A percentile compares a stretch with the other conserved stretches of the same genome.
phyloP scores from a whole-genome alignment of 2,113 vertebrate species.

The Lophotis ruficrista region DNA sequence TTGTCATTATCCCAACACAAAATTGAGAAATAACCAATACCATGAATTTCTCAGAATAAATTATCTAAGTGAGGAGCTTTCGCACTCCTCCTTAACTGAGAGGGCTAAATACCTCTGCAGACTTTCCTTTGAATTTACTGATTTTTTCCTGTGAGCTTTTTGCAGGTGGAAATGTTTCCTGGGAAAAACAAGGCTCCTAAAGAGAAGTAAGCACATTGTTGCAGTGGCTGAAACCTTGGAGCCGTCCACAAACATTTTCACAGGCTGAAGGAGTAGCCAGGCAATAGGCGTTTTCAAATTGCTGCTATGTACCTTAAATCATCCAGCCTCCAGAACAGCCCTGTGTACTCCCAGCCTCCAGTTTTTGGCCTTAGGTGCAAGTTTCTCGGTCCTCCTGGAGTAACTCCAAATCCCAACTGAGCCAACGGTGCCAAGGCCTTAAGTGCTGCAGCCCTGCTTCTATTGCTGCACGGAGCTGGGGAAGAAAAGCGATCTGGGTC shows the following conservation, averaged over 20 bases:
- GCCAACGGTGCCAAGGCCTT: slow-evolving; percentile 27
- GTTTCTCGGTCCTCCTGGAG: slow-evolving; percentile 49
- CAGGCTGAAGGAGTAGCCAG: not conserved
- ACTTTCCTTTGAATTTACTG: not conserved
- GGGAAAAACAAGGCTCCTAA: not conserved
- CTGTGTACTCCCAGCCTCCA: not conserved
- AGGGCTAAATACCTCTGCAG: not conserved
- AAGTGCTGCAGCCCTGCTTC: slow-evolving; percentile 58
- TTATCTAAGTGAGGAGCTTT: not conserved
- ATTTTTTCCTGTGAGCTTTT: not conserved
- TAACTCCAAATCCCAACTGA: not conserved
- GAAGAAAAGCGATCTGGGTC: not conserved
- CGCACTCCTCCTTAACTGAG: not conserved
- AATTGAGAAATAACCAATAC: not conserved
- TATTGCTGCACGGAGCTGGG: not conserved
- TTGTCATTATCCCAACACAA: not conserved
- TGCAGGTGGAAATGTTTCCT: not conserved
- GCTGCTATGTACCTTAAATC: slow-evolving; percentile 59
- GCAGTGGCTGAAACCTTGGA: not conserved
- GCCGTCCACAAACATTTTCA: not conserved
- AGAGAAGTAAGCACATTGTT: not conserved
- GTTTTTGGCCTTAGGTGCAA: slow-evolving; percentile 21
- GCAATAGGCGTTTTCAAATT: not conserved
- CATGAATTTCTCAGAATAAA: not conserved
- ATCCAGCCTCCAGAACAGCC: not conserved